phyloP scores from a whole-genome alignment of 2,797 vertebrate genomes.

The Pangasius macronema region DNA sequence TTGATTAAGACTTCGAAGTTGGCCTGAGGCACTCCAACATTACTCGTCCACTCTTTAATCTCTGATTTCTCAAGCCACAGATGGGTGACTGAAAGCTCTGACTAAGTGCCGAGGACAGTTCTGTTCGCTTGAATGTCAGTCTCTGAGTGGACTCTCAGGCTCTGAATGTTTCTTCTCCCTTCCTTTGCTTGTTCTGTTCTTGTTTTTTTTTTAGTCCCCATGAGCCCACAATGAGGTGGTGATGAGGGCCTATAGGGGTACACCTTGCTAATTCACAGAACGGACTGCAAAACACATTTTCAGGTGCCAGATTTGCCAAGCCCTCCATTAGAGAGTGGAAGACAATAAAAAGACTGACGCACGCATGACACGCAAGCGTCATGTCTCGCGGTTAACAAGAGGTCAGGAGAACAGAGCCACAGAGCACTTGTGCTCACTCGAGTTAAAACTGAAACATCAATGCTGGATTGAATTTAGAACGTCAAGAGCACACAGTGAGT shows the following conservation, averaged over 20 bases:
- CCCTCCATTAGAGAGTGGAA: slow-evolving; percentile 37
- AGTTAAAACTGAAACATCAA: slow-evolving; percentile 45
- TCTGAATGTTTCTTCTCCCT: slow-evolving; percentile 14
- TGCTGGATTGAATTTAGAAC: slow-evolving; percentile 37
- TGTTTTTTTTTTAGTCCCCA: not conserved
- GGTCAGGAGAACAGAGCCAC: slow-evolving; percentile 29
- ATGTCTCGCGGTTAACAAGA: slow-evolving; percentile 41
- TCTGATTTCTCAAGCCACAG: slow-evolving; percentile 43
- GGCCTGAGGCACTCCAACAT: slow-evolving; percentile 19
- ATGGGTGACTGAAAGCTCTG: slow-evolving; percentile 43
- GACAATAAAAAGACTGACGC: slow-evolving; percentile 49
- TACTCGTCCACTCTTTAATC: slow-evolving; percentile 31
- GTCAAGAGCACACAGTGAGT: slow-evolving; percentile 18
- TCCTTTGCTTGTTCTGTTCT: slow-evolving; percentile 11
- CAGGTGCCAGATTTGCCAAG: slow-evolving; percentile 27
- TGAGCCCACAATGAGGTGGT: not conserved
- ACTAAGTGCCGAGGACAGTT: slow-evolving; percentile 45
- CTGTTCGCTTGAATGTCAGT: slow-evolving; percentile 41
- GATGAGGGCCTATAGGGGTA: slow-evolving; percentile 35
- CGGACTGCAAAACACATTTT: slow-evolving; percentile 33
- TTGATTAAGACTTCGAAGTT: slow-evolving; percentile 36
- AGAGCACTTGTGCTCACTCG: slow-evolving; percentile 40
- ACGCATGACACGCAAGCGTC: slow-evolving; percentile 43
- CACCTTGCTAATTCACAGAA: slow-evolving; percentile 35
- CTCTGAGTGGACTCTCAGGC: slow-evolving; percentile 26